Evolutionary conservation across 2,888 invertebrate species (phyloP).

Genomic region (Cantharis flavilabris): DNA sequence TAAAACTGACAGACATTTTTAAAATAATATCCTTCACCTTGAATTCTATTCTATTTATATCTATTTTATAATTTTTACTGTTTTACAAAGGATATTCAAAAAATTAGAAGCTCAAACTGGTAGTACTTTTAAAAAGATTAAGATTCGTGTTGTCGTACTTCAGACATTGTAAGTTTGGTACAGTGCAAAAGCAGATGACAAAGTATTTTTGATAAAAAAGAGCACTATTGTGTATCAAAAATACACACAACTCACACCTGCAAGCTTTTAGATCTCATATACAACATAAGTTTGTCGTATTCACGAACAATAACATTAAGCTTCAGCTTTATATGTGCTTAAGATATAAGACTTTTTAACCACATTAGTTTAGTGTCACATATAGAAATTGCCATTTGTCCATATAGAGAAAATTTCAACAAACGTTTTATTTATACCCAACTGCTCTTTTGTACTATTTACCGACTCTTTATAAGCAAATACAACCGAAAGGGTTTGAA

Average conservation of each 20-base stretch:
- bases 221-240: neutral
- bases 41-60: neutral
- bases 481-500: neutral
- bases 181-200: neutral
- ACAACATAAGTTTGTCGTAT: slow-evolving; percentile 28
- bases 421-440: neutral
- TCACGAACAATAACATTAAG: slow-evolving; percentile 22
- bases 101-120: neutral
- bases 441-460: neutral
- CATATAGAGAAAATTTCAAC: neutral
- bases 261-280: slow-evolving; percentile 21
- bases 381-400: slow-evolving; percentile 1
- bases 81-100: too few relatives aligned
- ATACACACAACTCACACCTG: slow-evolving; percentile 25
- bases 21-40: neutral
- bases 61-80: too few relatives aligned
- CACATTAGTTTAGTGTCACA: slow-evolving; percentile 26
- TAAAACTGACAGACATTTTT: neutral
- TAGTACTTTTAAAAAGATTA: neutral
- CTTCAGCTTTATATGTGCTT: slow-evolving; percentile 23
- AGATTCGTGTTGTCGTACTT: neutral
- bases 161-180: neutral
- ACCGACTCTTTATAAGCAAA: neutral
- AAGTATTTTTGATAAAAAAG: neutral
- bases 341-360: slow-evolving; percentile 21